These are phyloP conservation scores for Arenaria interpres DNA, from an alignment of 2,113 vertebrate species.

Conservation along the genomic window DNA sequence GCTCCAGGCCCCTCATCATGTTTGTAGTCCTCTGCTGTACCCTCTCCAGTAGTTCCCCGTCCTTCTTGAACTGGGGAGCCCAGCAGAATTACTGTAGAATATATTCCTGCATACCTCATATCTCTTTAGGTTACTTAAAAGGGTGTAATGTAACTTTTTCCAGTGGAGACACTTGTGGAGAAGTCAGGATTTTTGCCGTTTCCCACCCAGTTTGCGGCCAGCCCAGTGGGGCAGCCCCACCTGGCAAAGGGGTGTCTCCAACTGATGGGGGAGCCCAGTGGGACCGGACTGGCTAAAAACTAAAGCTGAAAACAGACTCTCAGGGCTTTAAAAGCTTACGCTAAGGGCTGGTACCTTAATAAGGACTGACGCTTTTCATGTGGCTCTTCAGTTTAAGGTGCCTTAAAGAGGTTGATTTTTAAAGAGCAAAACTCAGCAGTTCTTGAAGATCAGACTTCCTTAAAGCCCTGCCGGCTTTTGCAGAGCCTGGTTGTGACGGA, in stretches of 20 bases:
- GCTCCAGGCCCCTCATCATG: too few relatives aligned
- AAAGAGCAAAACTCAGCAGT: neutral
- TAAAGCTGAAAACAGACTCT: neutral
- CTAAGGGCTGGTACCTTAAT: neutral
- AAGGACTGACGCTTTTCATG: neutral
- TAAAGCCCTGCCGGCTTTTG: neutral
- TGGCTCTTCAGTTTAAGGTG: neutral
- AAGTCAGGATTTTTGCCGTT: neutral
- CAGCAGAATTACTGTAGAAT: neutral
- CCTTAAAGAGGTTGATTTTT: neutral
- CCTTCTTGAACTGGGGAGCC: too few relatives aligned
- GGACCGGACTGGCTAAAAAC: neutral
- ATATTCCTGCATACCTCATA: accelerated
- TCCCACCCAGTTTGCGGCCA: neutral
- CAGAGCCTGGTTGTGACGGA: neutral
- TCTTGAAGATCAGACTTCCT: neutral
- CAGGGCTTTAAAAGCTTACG: neutral
- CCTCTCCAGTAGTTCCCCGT: too few relatives aligned
- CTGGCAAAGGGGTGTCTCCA: neutral
- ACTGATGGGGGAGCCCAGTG: neutral
- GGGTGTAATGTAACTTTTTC: neutral
- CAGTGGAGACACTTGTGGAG: accelerated
- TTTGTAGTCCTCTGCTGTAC: too few relatives aligned
- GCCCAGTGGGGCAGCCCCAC: neutral
- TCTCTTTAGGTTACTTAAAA: neutral